Percentiles rank a stretch among this genome's conserved stretches.
Evolutionary conservation across 2,888 invertebrate species (phyloP).

Genomic region (Leptinotarsa juncta): DNA sequence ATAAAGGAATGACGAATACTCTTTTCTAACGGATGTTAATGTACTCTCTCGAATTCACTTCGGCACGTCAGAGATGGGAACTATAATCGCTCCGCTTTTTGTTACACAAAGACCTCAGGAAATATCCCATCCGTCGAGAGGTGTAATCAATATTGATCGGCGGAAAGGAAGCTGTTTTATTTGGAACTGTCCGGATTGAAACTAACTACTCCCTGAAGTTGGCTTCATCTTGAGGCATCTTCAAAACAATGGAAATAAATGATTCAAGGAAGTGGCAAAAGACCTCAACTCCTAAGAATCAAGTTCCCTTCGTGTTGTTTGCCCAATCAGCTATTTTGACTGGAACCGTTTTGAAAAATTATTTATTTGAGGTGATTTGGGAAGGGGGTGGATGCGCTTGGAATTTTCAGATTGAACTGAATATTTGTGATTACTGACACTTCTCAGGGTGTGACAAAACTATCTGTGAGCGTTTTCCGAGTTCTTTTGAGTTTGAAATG

Average conservation of each 20-base stretch:
- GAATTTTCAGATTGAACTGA: too few relatives aligned
- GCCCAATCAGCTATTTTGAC: neutral
- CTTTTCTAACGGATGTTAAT: neutral
- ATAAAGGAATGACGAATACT: too few relatives aligned
- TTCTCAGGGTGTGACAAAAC: too few relatives aligned
- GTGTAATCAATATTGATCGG: constrained; percentile 54
- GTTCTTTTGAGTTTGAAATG: too few relatives aligned
- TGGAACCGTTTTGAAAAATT: neutral
- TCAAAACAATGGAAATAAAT: constrained; percentile 60
- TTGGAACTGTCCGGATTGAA: constrained; percentile 59
- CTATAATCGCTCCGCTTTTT: neutral
- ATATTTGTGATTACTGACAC: too few relatives aligned
- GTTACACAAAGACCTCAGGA: neutral
- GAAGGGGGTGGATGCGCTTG: too few relatives aligned
- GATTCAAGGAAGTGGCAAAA: constrained; percentile 53
- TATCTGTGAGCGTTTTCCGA: too few relatives aligned
- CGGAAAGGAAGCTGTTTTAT: constrained; percentile 49
- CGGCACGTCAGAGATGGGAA: neutral
- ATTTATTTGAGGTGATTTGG: neutral
- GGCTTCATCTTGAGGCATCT: constrained; percentile 55
- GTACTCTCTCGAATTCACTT: neutral
- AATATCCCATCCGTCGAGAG: constrained; percentile 25
- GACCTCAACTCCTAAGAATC: constrained; percentile 42
- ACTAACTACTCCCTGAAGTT: constrained; percentile 59
- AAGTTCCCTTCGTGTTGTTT: neutral